A percentile compares a stretch with the other conserved stretches of the same genome.
Conservation (phyloP, 2,888 invertebrate genomes). For the Trachelus troglodyta region DNA sequence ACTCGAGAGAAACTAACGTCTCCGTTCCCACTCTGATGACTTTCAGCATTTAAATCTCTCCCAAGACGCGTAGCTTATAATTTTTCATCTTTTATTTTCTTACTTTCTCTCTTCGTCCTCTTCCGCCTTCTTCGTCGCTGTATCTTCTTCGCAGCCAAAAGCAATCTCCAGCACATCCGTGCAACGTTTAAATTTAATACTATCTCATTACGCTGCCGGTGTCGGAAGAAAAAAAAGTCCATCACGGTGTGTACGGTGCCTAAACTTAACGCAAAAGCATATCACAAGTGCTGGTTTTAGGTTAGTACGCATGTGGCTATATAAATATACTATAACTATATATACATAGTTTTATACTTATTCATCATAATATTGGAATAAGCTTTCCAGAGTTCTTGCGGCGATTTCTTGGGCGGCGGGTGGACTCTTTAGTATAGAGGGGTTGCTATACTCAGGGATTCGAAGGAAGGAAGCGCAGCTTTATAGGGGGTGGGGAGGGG, state of each 20-base stretch:
- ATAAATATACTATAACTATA: background rate
- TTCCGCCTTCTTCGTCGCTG: background rate
- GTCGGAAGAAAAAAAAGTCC: conserved; percentile 8
- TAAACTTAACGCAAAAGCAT: background rate
- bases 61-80: background rate
- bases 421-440: background rate
- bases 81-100: background rate
- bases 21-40: background rate
- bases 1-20: background rate
- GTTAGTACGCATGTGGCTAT: background rate
- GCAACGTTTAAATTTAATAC: conserved; percentile 34
- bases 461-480: conserved; percentile 31
- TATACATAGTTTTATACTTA: conserved; percentile 27
- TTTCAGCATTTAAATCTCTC: background rate
- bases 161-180: background rate
- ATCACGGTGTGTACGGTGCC: background rate
- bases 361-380: conserved; percentile 53
- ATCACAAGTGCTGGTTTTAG: background rate
- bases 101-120: background rate
- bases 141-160: background rate
- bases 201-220: conserved; percentile 30
- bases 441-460: background rate
- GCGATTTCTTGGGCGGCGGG: conserved; percentile 1
- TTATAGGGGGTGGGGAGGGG: conserved; percentile 34
- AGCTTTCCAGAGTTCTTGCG: conserved; percentile 47